phyloP scores from a whole-genome alignment of 2,888 invertebrate genomes.

The Mythimna loreyi region DNA sequence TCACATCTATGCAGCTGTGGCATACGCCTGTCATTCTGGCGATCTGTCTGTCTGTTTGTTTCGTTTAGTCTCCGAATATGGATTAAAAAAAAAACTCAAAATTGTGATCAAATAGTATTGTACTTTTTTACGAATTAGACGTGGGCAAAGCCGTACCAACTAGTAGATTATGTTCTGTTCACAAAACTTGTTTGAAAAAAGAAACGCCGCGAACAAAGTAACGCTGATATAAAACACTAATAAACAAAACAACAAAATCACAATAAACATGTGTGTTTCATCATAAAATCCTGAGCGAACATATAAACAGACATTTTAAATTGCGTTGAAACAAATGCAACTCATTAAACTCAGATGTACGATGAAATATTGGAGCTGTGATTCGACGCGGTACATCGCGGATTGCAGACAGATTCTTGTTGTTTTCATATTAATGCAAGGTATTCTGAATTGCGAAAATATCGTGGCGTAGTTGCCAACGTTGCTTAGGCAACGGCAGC shows the following conservation, averaged over 20 bases:
- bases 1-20: too few species aligned
- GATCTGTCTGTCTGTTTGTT: too few species aligned
- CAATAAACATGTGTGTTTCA: conserved; percentile 42
- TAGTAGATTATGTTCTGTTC: background rate
- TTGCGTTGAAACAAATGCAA: conserved; percentile 61
- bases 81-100: too few species aligned
- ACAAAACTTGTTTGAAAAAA: background rate
- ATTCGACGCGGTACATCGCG: conserved; percentile 33
- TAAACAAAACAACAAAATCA: conserved; percentile 28
- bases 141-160: too few species aligned
- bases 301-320: conserved; percentile 56
- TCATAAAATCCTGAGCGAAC: conserved; percentile 41
- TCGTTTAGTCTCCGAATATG: too few species aligned
- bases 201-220: background rate
- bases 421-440: conserved; percentile 41
- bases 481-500: background rate
- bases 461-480: conserved; percentile 9
- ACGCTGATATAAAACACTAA: conserved; percentile 7
- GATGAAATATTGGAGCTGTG: conserved; percentile 50
- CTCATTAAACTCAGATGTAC: conserved; percentile 62
- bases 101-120: too few species aligned
- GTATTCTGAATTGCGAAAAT: conserved; percentile 39
- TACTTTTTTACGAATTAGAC: too few species aligned
- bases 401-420: conserved; percentile 40
- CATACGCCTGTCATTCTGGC: too few species aligned